These are phyloP conservation scores for Anastrepha obliqua DNA, from an alignment of 1,140 invertebrate genomes.

Conservation along the genomic window DNA sequence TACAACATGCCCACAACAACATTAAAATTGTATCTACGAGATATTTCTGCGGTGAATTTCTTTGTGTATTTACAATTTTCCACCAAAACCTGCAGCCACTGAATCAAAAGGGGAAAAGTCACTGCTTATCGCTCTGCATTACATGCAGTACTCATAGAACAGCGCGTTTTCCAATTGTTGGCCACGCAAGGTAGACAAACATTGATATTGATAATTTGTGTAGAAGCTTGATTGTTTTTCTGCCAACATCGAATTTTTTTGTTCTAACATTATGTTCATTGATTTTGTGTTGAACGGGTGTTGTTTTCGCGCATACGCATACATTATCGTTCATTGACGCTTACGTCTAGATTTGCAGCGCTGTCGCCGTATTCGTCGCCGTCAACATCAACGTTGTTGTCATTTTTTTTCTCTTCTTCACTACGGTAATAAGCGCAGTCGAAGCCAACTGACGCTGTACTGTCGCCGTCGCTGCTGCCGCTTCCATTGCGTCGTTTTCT, in stretches of 20 bases:
- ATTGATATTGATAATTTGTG: neutral
- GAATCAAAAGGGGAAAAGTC: neutral
- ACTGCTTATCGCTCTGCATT: neutral
- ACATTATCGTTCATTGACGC: neutral
- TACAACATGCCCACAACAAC: neutral
- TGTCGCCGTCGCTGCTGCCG: neutral
- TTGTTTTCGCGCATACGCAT: neutral
- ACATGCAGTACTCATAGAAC: neutral
- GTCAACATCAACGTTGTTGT: neutral
- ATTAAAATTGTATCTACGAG: neutral
- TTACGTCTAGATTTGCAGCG: neutral
- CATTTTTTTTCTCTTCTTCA: neutral
- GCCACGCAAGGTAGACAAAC: neutral
- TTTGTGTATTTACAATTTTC: conserved; percentile 10
- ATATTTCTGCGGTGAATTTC: conserved; percentile 12
- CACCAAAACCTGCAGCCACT: neutral
- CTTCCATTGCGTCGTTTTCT: neutral
- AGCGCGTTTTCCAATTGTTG: conserved; percentile 15
- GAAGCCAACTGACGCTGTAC: neutral
- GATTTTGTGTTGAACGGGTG: neutral
- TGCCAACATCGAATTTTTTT: neutral
- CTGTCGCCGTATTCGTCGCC: neutral
- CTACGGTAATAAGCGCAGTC: neutral
- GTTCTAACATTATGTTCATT: neutral
- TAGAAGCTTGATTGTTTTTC: too few relatives aligned